These are phyloP conservation scores for Hemaris fuciformis DNA, from an alignment of 2,888 invertebrate species.

Conservation along the genomic window DNA sequence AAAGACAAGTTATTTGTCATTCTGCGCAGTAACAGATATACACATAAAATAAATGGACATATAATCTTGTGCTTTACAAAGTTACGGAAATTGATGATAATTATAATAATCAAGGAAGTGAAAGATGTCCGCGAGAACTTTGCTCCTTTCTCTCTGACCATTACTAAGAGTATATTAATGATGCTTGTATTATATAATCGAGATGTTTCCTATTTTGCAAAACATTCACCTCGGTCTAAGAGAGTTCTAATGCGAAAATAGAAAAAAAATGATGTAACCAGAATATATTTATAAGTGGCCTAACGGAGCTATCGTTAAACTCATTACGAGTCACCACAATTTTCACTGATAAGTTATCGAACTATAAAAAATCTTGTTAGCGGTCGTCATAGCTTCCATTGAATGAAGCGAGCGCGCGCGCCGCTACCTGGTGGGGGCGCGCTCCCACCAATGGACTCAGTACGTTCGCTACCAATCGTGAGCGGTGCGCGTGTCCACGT, in stretches of 20 bases:
- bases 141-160: slow-evolving; percentile 7
- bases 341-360: slow-evolving; percentile 62
- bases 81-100: background rate
- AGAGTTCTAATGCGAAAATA: background rate
- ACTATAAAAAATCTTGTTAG: slow-evolving; percentile 53
- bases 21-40: too few species aligned
- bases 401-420: slow-evolving; percentile 51
- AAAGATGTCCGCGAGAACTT: slow-evolving; percentile 1
- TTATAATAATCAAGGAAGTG: background rate
- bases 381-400: slow-evolving; percentile 43
- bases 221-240: background rate
- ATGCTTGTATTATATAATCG: background rate
- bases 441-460: slow-evolving; percentile 52
- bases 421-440: slow-evolving; percentile 44
- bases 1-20: too few species aligned
- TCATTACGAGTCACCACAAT: slow-evolving; percentile 23
- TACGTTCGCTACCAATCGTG: slow-evolving; percentile 56
- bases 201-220: background rate
- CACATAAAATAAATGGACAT: background rate
- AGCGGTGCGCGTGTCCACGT: slow-evolving; percentile 49
- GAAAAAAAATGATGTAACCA: background rate
- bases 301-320: slow-evolving; percentile 1
- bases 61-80: background rate
- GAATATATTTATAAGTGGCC: background rate
- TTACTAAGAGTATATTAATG: slow-evolving; percentile 14